phyloP scores from a whole-genome alignment of 2,888 invertebrate genomes.

The Xanthorhoe spadicearia region DNA sequence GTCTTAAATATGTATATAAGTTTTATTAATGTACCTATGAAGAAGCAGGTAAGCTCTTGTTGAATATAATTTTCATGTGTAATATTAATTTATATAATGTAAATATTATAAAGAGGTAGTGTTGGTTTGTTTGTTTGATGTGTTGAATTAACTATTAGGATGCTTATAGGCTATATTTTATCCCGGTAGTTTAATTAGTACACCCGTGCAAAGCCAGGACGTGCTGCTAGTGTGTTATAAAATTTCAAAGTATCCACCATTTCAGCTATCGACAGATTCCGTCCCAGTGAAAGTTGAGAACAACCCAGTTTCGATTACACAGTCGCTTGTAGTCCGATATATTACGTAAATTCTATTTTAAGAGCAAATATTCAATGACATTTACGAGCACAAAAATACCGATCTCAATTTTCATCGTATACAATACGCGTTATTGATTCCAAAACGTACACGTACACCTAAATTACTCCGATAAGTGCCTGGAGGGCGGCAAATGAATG shows the following conservation, averaged over 20 bases:
- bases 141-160: too few relatives aligned
- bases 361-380: background rate
- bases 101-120: too few relatives aligned
- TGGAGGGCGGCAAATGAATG: slow-evolving; percentile 36
- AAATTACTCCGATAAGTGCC: slow-evolving; percentile 30
- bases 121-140: too few relatives aligned
- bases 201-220: too few relatives aligned
- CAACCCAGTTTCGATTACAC: background rate
- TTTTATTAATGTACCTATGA: too few relatives aligned
- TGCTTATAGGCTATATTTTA: too few relatives aligned
- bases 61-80: too few relatives aligned
- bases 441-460: slow-evolving; percentile 23
- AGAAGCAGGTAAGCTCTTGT: too few relatives aligned
- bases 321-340: background rate
- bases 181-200: too few relatives aligned
- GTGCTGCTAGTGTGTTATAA: background rate
- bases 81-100: too few relatives aligned
- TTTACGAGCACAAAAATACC: background rate
- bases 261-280: background rate
- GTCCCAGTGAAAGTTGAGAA: background rate
- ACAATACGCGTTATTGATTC: slow-evolving; percentile 17
- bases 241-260: background rate
- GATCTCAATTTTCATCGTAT: background rate
- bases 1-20: too few relatives aligned
- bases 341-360: background rate